phyloP scores from a whole-genome alignment of 2,888 invertebrate genomes.

The Timema podura region DNA sequence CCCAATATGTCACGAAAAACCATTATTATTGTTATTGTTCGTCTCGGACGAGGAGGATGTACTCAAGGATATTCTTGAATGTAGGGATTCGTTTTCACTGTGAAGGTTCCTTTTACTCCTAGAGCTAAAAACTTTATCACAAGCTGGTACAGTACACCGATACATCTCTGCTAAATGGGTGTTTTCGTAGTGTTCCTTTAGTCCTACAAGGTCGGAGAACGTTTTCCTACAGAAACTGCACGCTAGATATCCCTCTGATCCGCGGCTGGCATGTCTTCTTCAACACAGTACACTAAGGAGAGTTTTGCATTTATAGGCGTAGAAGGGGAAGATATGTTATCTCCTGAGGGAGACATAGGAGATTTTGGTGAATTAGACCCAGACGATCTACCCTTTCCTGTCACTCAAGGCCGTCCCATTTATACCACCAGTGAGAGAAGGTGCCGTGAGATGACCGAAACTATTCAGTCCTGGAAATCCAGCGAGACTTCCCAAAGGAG shows the following conservation, averaged over 20 bases:
- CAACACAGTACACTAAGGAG: constrained; percentile 55
- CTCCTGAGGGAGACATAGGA: constrained; percentile 47
- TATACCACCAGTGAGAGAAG: constrained; percentile 14
- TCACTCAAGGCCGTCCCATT: constrained; percentile 16
- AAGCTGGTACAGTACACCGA: constrained; percentile 70
- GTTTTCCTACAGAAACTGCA: constrained; percentile 66
- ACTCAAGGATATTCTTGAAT: constrained; percentile 35
- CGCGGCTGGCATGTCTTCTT: constrained; percentile 62
- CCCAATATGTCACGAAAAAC: constrained; percentile 36
- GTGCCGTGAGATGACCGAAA: constrained; percentile 34
- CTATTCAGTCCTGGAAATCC: constrained; percentile 53
- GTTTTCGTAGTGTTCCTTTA: constrained; percentile 61
- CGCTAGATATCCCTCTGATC: constrained; percentile 62
- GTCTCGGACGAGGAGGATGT: constrained; percentile 16
- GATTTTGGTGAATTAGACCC: constrained; percentile 53
- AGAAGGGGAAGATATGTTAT: constrained; percentile 31
- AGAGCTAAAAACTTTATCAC: constrained; percentile 74
- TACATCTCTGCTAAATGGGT: constrained; percentile 62
- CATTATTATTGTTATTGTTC: constrained; percentile 13
- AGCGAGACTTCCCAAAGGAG: constrained; percentile 54
- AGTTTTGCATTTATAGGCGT: constrained; percentile 42
- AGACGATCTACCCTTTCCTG: constrained; percentile 47
- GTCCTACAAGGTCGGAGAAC: constrained; percentile 53
- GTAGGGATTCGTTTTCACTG: constrained; percentile 61
- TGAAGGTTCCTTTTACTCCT: constrained; percentile 73